Evolutionary conservation across 1,140 invertebrate genomes (phyloP).

Genomic region (Armadillidium nasatum): DNA sequence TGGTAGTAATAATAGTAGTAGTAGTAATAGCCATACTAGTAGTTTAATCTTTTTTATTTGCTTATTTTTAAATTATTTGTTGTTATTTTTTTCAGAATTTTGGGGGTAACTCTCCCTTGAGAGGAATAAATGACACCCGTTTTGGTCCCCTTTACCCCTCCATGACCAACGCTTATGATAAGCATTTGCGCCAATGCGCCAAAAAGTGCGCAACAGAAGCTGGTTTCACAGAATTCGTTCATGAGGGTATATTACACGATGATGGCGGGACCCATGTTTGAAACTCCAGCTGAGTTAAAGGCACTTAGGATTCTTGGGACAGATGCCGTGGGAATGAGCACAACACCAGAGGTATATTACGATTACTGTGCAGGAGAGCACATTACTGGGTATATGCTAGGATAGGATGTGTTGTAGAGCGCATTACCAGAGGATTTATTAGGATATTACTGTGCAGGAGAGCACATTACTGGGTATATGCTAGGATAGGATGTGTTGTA

Average conservation of each 20-base stretch:
- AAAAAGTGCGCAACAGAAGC: conserved; percentile 66
- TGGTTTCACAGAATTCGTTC: conserved; percentile 64
- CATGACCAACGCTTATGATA: conserved; percentile 80
- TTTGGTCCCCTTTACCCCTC: conserved; percentile 87
- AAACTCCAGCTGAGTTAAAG: conserved; percentile 83
- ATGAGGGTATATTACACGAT: conserved; percentile 88
- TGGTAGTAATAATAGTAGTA: too few relatives aligned
- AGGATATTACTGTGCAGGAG: too few relatives aligned
- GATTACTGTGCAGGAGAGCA: too few relatives aligned
- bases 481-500: too few relatives aligned
- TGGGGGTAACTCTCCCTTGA: conserved; percentile 82
- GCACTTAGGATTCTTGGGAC: conserved; percentile 71
- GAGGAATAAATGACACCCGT: conserved; percentile 86
- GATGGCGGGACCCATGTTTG: conserved; percentile 85
- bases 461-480: too few relatives aligned
- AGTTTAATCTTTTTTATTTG: too few relatives aligned
- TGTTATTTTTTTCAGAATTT: conserved; percentile 62
- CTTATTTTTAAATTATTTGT: not conserved
- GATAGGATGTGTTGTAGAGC: too few relatives aligned
- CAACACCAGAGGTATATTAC: conserved; percentile 63
- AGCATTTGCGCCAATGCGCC: conserved; percentile 64
- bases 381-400: too few relatives aligned
- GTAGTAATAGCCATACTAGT: too few relatives aligned
- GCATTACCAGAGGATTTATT: too few relatives aligned
- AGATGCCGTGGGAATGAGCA: conserved; percentile 28